Evolutionary conservation across 37 sponge, comb jelly and placozoan species (phyloP).

Genomic region (Diacarnus erythraeanus): DNA sequence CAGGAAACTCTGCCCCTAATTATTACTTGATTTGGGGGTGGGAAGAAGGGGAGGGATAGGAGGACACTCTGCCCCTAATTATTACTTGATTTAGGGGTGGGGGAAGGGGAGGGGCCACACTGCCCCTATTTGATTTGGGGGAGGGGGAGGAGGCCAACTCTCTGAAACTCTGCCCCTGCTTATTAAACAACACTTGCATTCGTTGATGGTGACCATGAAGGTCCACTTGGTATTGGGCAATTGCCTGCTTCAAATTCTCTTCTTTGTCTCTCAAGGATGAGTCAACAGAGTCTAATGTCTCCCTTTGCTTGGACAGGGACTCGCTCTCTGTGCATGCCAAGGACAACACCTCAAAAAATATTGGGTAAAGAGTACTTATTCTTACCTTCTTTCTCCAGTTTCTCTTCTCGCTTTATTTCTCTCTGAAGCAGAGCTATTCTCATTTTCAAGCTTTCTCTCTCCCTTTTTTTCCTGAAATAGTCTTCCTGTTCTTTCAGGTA

Average conservation of each 20-base stretch:
- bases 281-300: constrained; percentile 2
- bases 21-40: no score
- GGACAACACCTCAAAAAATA: background rate
- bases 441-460: constrained; percentile 37
- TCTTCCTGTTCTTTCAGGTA: constrained; percentile 9
- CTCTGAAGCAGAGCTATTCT: constrained; percentile 10
- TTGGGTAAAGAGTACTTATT: background rate
- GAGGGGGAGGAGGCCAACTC: no score
- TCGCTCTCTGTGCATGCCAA: constrained; percentile 24
- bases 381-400: constrained; percentile 32
- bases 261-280: background rate
- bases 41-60: no score
- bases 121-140: no score
- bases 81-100: no score
- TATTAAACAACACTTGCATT: no score
- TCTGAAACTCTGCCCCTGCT: no score
- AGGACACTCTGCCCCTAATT: no score
- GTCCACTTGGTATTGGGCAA: background rate
- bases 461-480: constrained; percentile 11
- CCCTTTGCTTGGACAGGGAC: constrained; percentile 1
- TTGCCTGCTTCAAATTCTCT: constrained; percentile 1
- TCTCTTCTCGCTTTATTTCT: constrained; percentile 19
- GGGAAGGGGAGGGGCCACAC: no score
- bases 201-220: background rate
- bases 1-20: no score